These are phyloP conservation scores for Meiosimyza decipiens DNA, from an alignment of 2,888 invertebrate species.

Conservation along the genomic window DNA sequence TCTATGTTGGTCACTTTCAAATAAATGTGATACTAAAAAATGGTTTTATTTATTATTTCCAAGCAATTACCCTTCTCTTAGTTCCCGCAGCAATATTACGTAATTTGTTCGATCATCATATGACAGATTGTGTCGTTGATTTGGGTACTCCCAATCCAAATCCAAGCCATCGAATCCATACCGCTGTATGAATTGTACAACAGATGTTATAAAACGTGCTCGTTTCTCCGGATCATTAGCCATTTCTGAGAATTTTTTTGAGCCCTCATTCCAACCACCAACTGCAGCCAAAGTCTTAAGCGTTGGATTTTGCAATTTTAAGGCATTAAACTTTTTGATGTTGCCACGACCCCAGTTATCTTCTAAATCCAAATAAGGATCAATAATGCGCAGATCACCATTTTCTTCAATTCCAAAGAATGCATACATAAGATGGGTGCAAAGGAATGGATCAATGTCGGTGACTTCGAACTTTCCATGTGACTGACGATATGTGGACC, in stretches of 20 bases:
- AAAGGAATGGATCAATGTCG: slow-evolving; percentile 75
- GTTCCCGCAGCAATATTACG: slow-evolving; percentile 53
- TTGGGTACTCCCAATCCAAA: slow-evolving; percentile 74
- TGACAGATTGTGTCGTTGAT: slow-evolving; percentile 63
- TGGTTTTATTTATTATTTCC: not conserved
- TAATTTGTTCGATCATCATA: slow-evolving; percentile 61
- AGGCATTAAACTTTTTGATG: slow-evolving; percentile 61
- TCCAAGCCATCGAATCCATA: slow-evolving; percentile 72
- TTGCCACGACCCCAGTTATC: slow-evolving; percentile 71
- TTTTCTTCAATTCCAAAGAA: slow-evolving; percentile 75
- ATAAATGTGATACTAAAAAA: not conserved
- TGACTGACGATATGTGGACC: slow-evolving; percentile 77
- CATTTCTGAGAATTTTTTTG: slow-evolving; percentile 68
- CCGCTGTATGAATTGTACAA: slow-evolving; percentile 55
- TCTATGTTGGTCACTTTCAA: not conserved
- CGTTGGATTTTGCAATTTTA: slow-evolving; percentile 65
- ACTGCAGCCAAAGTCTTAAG: slow-evolving; percentile 65
- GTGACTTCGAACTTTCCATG: slow-evolving; percentile 75
- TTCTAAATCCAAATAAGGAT: slow-evolving; percentile 73
- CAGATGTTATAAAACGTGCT: slow-evolving; percentile 53
- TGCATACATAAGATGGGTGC: slow-evolving; percentile 81
- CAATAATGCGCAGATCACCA: slow-evolving; percentile 71
- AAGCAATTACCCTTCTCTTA: slow-evolving; percentile 42
- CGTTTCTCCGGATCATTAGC: slow-evolving; percentile 61
- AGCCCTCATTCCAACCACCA: slow-evolving; percentile 70